Conservation (phyloP, 2,888 invertebrate genomes). For the Willowsia nigromaculata region DNA sequence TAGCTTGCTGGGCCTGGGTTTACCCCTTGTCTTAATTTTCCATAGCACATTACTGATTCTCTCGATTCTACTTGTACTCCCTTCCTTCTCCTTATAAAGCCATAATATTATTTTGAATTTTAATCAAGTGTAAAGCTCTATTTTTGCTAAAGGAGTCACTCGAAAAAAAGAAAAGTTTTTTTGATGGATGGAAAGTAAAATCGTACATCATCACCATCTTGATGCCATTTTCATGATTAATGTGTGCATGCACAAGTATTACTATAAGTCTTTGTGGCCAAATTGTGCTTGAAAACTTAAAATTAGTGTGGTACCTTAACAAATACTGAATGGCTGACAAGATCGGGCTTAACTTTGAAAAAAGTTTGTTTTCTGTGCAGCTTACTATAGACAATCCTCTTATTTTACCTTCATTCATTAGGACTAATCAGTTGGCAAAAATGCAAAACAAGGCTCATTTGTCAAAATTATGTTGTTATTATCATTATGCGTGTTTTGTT, state of each 20-base stretch:
- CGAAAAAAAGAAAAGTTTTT: conserved; percentile 1
- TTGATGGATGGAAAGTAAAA: conserved; percentile 36
- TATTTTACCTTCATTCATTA: conserved; percentile 20
- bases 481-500: conserved; percentile 28
- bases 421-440: conserved; percentile 39
- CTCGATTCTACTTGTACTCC: background rate
- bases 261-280: background rate
- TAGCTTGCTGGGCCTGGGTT: background rate
- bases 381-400: background rate
- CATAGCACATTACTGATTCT: background rate
- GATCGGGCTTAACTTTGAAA: background rate
- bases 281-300: background rate
- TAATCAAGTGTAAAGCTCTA: conserved; percentile 39
- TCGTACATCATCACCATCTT: background rate
- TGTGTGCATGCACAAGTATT: background rate
- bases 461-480: conserved; percentile 23
- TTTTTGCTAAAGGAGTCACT: background rate
- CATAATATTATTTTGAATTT: conserved; percentile 1
- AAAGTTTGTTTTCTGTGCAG: background rate
- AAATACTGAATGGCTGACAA: background rate
- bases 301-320: background rate
- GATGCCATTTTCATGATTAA: background rate
- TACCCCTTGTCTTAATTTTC: conserved; percentile 10
- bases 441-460: conserved; percentile 35
- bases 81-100: background rate